These are phyloP conservation scores for Pristionchus fissidentatus DNA, from an alignment of 2,888 invertebrate species.

Conservation along the genomic window DNA sequence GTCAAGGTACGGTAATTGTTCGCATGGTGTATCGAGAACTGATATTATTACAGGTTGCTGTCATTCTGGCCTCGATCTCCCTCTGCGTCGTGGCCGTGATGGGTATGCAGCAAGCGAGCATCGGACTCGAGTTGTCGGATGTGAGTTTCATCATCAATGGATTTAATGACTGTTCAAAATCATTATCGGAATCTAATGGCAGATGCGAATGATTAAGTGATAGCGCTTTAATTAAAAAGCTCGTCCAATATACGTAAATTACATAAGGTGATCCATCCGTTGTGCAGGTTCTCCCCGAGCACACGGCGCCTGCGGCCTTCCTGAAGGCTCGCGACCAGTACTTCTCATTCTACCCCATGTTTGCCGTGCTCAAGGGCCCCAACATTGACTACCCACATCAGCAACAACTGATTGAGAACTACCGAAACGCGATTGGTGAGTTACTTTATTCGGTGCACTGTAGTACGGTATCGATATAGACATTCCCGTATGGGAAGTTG, in stretches of 20 bases:
- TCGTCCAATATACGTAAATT: too few species aligned
- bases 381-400: constrained; percentile 89
- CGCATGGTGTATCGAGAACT: neutral
- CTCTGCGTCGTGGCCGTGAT: constrained; percentile 81
- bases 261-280: neutral
- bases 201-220: too few species aligned
- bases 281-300: constrained; percentile 77
- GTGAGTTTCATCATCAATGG: constrained; percentile 80
- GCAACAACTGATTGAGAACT: constrained; percentile 77
- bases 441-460: neutral
- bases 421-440: constrained; percentile 68
- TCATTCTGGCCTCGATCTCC: constrained; percentile 79
- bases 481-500: neutral
- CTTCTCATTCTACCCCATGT: constrained; percentile 97
- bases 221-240: too few species aligned
- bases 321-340: constrained; percentile 91
- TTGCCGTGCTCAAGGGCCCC: constrained; percentile 89
- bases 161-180: too few species aligned
- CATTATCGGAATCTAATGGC: too few species aligned
- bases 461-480: neutral
- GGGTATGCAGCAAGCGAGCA: constrained; percentile 82
- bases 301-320: constrained; percentile 94
- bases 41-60: constrained; percentile 75
- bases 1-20: constrained; percentile 80
- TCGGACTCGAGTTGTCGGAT: constrained; percentile 91